Conservation (phyloP, 2,888 invertebrate species). For the Macaria notata region DNA sequence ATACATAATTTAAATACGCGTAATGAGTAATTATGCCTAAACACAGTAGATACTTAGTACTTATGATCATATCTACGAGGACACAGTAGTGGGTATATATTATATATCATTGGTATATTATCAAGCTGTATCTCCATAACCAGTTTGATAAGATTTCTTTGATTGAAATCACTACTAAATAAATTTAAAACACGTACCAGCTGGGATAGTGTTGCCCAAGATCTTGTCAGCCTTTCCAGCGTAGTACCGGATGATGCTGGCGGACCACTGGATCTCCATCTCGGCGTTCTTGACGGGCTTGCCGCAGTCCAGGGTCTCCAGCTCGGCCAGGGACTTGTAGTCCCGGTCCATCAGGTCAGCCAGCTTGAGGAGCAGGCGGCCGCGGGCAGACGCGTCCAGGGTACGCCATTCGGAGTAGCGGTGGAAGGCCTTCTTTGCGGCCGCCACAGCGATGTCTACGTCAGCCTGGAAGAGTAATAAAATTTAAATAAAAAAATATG, state of each 20-base stretch:
- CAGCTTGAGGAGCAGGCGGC: conserved; percentile 85
- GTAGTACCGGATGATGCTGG: conserved; percentile 88
- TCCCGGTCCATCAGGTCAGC: conserved; percentile 91
- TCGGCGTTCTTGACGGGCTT: conserved; percentile 90
- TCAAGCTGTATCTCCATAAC: too few relatives aligned
- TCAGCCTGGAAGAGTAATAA: conserved; percentile 82
- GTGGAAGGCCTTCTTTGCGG: conserved; percentile 89
- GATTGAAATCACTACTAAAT: too few relatives aligned
- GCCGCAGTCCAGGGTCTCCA: conserved; percentile 97
- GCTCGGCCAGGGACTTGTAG: conserved; percentile 85
- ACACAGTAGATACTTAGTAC: too few relatives aligned
- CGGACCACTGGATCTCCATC: conserved; percentile 83
- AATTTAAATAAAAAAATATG: too few relatives aligned
- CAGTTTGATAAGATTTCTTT: too few relatives aligned
- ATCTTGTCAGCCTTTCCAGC: conserved; percentile 96
- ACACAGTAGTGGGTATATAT: too few relatives aligned
- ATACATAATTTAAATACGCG: too few relatives aligned
- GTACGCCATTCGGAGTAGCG: conserved; percentile 89
- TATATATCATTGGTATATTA: too few relatives aligned
- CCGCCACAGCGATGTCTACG: conserved; percentile 89
- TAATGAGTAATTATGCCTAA: too few relatives aligned
- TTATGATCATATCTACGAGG: too few relatives aligned
- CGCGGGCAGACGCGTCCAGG: conserved; percentile 90
- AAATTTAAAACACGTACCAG: conserved; percentile 50
- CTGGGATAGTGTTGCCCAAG: conserved; percentile 88